phyloP scores from a whole-genome alignment of 2,797 vertebrate genomes.

The Chanos chanos region DNA sequence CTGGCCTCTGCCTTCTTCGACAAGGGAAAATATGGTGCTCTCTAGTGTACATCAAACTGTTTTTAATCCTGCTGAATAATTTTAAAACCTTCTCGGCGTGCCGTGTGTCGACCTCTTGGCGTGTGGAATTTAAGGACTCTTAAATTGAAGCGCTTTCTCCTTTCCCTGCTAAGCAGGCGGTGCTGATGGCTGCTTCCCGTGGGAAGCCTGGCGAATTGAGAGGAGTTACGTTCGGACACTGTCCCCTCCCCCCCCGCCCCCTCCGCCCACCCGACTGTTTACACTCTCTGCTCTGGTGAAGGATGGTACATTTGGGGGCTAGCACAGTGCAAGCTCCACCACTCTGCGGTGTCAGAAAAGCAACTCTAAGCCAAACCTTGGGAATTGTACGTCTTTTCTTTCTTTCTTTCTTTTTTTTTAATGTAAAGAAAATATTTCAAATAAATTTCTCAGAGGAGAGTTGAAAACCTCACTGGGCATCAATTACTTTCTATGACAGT shows the following conservation, averaged over 20 bases:
- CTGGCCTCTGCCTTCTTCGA: conserved; percentile 19
- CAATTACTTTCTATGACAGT: not conserved
- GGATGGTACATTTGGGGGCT: conserved; percentile 3
- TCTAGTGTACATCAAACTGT: conserved; percentile 33
- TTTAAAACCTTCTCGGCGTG: conserved; percentile 26
- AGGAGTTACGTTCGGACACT: conserved; percentile 35
- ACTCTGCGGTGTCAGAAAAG: conserved; percentile 22
- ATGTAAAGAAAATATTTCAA: conserved; percentile 42
- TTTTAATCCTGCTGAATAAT: conserved; percentile 41
- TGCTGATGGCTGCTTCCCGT: conserved; percentile 52
- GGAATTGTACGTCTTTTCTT: conserved; percentile 33
- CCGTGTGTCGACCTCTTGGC: conserved; percentile 24
- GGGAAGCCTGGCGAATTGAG: conserved; percentile 51
- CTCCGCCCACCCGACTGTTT: conserved; percentile 44
- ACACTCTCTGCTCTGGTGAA: conserved; percentile 29
- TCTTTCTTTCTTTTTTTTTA: conserved; percentile 39
- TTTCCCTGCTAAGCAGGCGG: conserved; percentile 61
- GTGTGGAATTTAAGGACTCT: conserved; percentile 53
- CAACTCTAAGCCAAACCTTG: conserved; percentile 41
- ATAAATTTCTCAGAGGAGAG: conserved; percentile 48
- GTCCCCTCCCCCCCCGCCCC: not conserved
- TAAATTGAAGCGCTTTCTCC: conserved; percentile 41
- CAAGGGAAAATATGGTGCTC: conserved; percentile 43
- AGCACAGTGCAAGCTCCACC: conserved; percentile 17
- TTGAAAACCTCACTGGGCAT: conserved; percentile 17